These are phyloP conservation scores for Eupristina koningsbergeri DNA, from an alignment of 1,140 invertebrate genomes.

Conservation along the genomic window DNA sequence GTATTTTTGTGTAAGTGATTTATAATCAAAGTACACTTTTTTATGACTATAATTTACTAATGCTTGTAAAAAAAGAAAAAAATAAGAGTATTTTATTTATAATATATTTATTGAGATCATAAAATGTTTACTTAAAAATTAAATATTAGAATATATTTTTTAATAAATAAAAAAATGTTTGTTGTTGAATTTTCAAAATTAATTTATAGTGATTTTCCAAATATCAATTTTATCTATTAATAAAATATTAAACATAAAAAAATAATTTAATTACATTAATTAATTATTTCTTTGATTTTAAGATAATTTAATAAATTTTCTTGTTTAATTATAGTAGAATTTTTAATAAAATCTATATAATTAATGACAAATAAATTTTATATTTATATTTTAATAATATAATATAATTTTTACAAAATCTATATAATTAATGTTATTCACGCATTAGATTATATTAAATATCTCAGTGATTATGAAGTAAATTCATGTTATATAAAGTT, in stretches of 20 bases:
- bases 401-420: not conserved
- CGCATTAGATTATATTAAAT: not conserved
- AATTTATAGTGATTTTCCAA: not conserved
- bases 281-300: not conserved
- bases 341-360: not conserved
- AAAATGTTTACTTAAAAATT: slow-evolving; percentile 11
- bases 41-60: slow-evolving; percentile 1
- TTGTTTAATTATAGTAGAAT: no score
- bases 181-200: not conserved
- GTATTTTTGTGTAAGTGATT: not conserved
- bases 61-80: not conserved
- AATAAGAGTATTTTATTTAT: not conserved
- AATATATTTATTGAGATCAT: slow-evolving; percentile 36
- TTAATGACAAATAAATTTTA: not conserved
- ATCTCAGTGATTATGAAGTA: not conserved
- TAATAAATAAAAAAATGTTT: not conserved
- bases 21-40: slow-evolving; percentile 4
- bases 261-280: not conserved
- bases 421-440: not conserved
- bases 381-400: no score
- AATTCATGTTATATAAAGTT: not conserved
- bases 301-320: not conserved
- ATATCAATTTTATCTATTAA: not conserved
- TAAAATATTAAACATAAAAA: not conserved
- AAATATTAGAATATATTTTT: not conserved